Evolutionary conservation across 2,888 invertebrate species (phyloP), one percentile per base, ranked within the genome.

Genomic region (Agapostemon virescens): DNA sequence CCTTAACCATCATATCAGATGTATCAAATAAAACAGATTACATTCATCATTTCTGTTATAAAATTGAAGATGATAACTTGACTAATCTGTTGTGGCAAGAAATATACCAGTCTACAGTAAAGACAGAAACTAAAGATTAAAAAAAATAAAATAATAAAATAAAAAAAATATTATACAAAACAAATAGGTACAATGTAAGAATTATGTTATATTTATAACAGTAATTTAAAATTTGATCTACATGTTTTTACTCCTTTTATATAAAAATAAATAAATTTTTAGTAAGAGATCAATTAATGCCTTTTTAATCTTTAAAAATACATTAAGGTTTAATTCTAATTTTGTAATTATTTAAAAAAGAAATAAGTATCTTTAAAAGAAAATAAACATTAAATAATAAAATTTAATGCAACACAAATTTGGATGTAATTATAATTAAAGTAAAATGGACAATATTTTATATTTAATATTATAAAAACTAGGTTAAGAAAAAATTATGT

Each of bases 51-150:
- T 89, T 90, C 75, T 84, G 38, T 38, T 89, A 84, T 64, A 77
- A 84, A 55, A 69, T 66, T 38, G 72, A 85, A 40, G 79, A 83
- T 15, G 77, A 68, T 52, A 67, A 83, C 33, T 23, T 89, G 38
- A 72, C 74, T 63, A 81, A 86, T 61, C 74, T 83, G 52, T 63
- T 89, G 30, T 90, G 90, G 90, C 73, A 84, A 42, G 88, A 88
- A 77, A 87, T 90, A 74, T 61, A 79, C 11, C 76, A 67, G 30
- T 88, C 87, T 20, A 82, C 83, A n/a, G 38, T 69, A 42, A 42
- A 52, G 23, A 61, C 11, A 15, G 58, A 36, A 7, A 63, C 30
- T 30, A 20, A 40, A 23, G 79, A 81, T 5, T 38, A n/a, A n/a
- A n/a, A n/a, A n/a, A n/a, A n/a, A n/a, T n/a, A n/a, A n/a, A n/a